A percentile compares a stretch with the other conserved stretches of the same genome.
phyloP scores from a whole-genome alignment of 2,888 invertebrate species.

The Cerastis leucographa region DNA sequence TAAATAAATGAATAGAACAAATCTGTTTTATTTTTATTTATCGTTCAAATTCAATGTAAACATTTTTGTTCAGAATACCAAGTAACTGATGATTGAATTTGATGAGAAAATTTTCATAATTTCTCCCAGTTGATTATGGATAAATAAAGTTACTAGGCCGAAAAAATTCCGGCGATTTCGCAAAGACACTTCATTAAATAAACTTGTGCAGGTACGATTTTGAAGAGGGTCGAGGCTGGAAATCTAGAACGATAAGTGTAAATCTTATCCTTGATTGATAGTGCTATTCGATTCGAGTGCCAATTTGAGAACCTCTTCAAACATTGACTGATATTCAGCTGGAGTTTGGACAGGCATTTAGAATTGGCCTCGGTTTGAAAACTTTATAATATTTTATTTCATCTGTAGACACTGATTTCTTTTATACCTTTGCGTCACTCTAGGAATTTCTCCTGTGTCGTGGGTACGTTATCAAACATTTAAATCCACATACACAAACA shows the following conservation, averaged over 20 bases:
- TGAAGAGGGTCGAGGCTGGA: slow-evolving; percentile 38
- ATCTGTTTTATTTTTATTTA: neutral
- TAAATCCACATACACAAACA: no score
- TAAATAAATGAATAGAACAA: neutral
- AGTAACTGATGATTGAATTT: neutral
- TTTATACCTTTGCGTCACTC: no score
- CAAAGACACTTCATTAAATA: neutral
- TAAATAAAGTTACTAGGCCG: neutral
- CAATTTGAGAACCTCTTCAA: slow-evolving; percentile 42
- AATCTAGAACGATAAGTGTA: neutral
- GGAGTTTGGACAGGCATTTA: slow-evolving; percentile 6
- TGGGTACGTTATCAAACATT: no score
- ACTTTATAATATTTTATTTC: neutral
- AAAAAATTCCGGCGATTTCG: neutral
- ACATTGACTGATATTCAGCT: slow-evolving; percentile 31
- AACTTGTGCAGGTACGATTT: neutral
- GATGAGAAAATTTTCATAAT: no score
- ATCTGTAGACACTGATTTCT: neutral
- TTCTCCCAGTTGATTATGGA: neutral
- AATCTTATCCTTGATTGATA: slow-evolving; percentile 33
- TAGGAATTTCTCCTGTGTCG: no score
- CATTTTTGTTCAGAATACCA: neutral
- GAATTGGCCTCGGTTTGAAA: slow-evolving; percentile 26
- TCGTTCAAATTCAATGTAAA: neutral
- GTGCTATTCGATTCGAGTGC: slow-evolving; percentile 19